Base-by-base conservation (phyloP, 2,113 vertebrate genomes). In the Prunella himalayana region DNA sequence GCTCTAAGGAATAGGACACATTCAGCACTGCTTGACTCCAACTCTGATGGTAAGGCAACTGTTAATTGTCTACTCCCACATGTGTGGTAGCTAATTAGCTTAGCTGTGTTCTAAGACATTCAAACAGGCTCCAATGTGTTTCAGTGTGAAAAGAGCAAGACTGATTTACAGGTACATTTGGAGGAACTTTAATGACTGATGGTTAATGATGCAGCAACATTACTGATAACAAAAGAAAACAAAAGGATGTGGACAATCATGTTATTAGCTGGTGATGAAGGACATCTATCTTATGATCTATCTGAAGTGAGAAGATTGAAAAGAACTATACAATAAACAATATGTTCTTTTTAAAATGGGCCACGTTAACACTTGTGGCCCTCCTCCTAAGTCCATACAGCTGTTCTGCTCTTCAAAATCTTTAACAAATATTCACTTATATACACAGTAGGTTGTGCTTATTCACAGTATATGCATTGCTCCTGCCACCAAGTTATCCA, bases 281-380 rank as follows among this genome's bases (percentile, higher is more conserved):
- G 14, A 61, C 13, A 70, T 5, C 20, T 33, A 54, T 39, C 6
- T 51, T 27, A 44, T 0, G 5, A 75, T 8, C 22, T 4, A 27
- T 27, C 75, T 63, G 56, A 87, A 60, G 27, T 8, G 13, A 53
- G 49, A 76, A 82, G 54, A 37, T 2, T 81, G 23, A 72, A 63
- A 69, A 81, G 30, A 27, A 47, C 3, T 45, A 45, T 10, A 75
- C 7, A 6, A 41, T 39, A 51, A 61, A 19, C 5, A 73, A 82
- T 9, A 47, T 27, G 3, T 6, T 75, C 2, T 65, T 41, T 47
- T 54, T 54, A 12, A 42, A 50, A 57, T 3, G 1, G 10, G 47
- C 11, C 2, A 23, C 0, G 2, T 25, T 1, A 1, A 51, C 33
- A 64, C 15, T 13, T 10, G 8, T 0, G 0, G 23, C 3, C 76